Evolutionary conservation across 2,113 vertebrate genomes (phyloP), one percentile per base, ranked within the genome.

Genomic region (Meriones unguiculatus): DNA sequence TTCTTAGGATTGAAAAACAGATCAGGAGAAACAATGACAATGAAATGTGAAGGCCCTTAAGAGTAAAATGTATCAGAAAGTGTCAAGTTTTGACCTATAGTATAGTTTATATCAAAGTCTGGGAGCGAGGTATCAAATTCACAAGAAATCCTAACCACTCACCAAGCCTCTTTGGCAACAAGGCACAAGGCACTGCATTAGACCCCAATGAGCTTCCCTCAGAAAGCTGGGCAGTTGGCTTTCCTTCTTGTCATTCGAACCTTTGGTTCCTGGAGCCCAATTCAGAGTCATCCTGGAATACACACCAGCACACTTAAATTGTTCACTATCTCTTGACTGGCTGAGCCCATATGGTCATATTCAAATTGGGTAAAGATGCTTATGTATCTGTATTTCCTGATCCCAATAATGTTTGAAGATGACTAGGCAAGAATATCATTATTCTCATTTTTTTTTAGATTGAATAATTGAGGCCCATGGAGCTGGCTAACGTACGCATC

Each of bases 331-430:
- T 93, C 32, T 93, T 41, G 46, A 69, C 12, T 90, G 41, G 50
- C 41, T 89, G 54, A 93, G 20, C 32, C 54, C 12, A 41, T 35
- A 70, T 20, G 24, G 64, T 78, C 93, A 57, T 87, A 87, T 88
- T 87, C 1, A 90, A 92, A 75, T 4, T 80, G 80, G 9, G 92
- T 80, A 84, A 92, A 72, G n/a, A 81, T 81, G 17, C 3, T 65
- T 85, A n/a, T 62, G 65, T 85, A 28, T 35, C 41, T 94, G 91
- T 54, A 90, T 90, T 96, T 96, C 69, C 62, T 94, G 24, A 90
- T 64, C 4, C 28, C 20, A 86, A 3, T 94, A 73, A 73, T 91
- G 64, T 52, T 52, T 87, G 50, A 96, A 13, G 69, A 73, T 73
- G 20, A 22, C 5, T 89, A 90, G 62, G 32, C 2, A 89, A 50